Base-by-base conservation (phyloP, 1,140 invertebrate species). In the Zaprionus davidi region DNA sequence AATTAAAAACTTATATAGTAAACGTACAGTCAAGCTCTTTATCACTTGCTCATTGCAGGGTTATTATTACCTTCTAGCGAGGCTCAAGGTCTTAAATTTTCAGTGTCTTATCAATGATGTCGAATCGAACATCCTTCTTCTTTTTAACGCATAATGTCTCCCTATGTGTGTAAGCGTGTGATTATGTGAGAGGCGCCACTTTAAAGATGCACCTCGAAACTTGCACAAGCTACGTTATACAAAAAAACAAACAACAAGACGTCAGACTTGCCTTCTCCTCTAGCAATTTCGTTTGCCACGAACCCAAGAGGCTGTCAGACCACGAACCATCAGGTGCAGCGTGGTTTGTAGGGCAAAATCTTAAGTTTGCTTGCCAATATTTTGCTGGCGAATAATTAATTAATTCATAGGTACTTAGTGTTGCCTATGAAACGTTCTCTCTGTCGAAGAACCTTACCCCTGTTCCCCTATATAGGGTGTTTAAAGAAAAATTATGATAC, bases 211-310 rank as follows among this genome's bases (percentile, higher is more conserved):
- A 62, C 78, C 66, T 71, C 44, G 62, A 28, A 62, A 73, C 67
- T 78, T 58, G 34, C 93, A 94, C 84, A 94, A 93, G 93, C 93
- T 79, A 70, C 66, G 85, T 91, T 82, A 91, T 90, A 88, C 83
- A 91, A 90, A 71, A 85, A 90, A 85, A 82, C 79, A 78, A 71
- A 81, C 71, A 88, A 62, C 80, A 80, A 82, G 77, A 74, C 77
- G 66, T 77, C 70, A 77, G 68, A 86, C 65, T 76, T 76, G 69
- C 74, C n/a, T 7, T 1, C 31, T 34, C n/a, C 2, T 44, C 6
- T n/a, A 12, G 5, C 13, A 15, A 41, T 15, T 41, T 15, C 46
- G 46, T 26, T 51, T 79, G 83, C 76, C 76, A 78, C 65, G 74
- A 70, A n/a, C 84, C 38, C 56, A 53, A 60, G 56, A 51, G 38